phyloP scores from a whole-genome alignment of 2,113 vertebrate species.

The Oostethus manadensis region DNA sequence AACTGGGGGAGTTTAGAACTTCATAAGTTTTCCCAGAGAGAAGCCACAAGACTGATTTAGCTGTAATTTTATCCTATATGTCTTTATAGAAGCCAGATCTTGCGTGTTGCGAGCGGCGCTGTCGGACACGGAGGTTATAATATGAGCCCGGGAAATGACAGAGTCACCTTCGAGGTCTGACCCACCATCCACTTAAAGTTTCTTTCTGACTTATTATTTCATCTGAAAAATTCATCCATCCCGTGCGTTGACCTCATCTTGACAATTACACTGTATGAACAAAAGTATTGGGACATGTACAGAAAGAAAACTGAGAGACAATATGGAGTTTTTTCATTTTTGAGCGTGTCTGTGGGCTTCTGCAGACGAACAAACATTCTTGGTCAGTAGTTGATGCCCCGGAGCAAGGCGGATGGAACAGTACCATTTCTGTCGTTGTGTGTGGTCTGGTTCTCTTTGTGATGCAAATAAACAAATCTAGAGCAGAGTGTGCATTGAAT shows the following conservation, averaged over 20 bases:
- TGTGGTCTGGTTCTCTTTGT: too few species aligned
- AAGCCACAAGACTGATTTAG: constrained; percentile 75
- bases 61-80: constrained; percentile 74
- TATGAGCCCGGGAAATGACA: constrained; percentile 48
- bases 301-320: too few species aligned
- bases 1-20: constrained; percentile 69
- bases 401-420: too few species aligned
- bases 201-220: constrained; percentile 1
- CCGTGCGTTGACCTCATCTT: background rate
- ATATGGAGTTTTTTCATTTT: too few species aligned
- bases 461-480: too few species aligned
- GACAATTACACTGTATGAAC: background rate
- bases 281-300: background rate
- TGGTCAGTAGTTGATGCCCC: too few species aligned
- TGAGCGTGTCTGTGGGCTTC: too few species aligned
- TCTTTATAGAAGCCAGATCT: constrained; percentile 78
- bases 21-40: constrained; percentile 74
- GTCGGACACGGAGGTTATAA: constrained; percentile 43
- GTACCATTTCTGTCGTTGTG: too few species aligned
- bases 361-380: too few species aligned
- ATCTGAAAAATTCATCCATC: background rate
- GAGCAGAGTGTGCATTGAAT: too few species aligned
- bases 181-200: background rate
- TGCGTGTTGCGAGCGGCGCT: constrained; percentile 39
- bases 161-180: constrained; percentile 32